A percentile compares a stretch with the other conserved stretches of the same genome.
Conservation (phyloP, 2,797 vertebrate species). For the Euphonia xanthogaster region DNA sequence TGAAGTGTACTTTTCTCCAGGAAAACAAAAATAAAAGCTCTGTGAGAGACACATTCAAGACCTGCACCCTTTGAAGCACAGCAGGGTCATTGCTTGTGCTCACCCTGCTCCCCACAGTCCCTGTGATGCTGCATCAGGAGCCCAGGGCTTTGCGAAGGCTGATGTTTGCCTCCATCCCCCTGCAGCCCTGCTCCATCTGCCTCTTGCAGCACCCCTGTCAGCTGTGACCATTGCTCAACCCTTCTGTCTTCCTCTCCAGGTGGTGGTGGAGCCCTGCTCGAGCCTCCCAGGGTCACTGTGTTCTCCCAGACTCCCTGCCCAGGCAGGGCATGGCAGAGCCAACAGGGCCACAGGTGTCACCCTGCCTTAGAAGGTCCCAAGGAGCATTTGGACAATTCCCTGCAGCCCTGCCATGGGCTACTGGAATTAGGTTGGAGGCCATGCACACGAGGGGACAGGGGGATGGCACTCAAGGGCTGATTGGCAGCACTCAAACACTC, state of each 20-base stretch:
- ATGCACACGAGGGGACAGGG: rapidly evolving
- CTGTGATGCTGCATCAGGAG: neutral
- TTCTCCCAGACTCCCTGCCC: neutral
- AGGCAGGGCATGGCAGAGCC: neutral
- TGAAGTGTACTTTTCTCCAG: neutral
- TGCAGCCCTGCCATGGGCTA: rapidly evolving
- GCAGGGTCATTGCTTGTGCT: rapidly evolving
- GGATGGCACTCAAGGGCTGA: neutral
- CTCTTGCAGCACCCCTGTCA: neutral
- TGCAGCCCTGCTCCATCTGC: rapidly evolving
- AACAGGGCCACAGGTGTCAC: neutral
- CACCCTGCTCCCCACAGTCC: neutral
- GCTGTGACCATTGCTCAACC: neutral
- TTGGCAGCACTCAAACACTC: neutral
- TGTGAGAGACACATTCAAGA: neutral
- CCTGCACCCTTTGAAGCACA: rapidly evolving
- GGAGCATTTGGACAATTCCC: neutral
- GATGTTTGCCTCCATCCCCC: neutral
- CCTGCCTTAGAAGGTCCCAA: rapidly evolving
- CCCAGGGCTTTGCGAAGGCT: neutral
- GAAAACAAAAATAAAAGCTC: neutral
- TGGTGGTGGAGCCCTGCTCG: neutral
- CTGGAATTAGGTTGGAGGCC: rapidly evolving
- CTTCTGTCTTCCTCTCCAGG: neutral
- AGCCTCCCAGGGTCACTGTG: rapidly evolving